Base-by-base conservation (phyloP, 1,140 invertebrate species). In the Telenomus remus region DNA sequence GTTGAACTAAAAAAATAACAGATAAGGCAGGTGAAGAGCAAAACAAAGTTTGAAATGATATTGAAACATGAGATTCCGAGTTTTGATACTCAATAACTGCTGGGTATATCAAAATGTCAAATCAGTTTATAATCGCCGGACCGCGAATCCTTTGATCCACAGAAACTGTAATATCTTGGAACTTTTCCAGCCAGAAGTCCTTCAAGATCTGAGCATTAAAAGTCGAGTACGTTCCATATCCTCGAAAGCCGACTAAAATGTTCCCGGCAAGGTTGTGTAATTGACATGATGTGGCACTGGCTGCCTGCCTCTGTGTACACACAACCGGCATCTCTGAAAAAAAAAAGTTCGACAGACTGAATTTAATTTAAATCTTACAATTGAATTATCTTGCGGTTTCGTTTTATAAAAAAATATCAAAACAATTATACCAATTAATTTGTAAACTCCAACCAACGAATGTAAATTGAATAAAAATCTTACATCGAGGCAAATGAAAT, bases 91-190 rank as follows among this genome's bases (percentile, higher is more conserved):
- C 19, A 27, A 6, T 27, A 27, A 27, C 19, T 27, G 11, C 27
- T 27, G 46, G 33, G 7, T 43, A 34, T 57, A 64, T 64, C 48
- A 59, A 64, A 64, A 65, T 59, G 60, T 56, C 56, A 63, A 72
- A 72, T 72, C 51, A 60, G 47, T 59, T 65, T 65, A 49, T 59
- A 72, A 65, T 72, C 60, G 69, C 56, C n/a, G 57, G 66, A 61
- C 48, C 50, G 47, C 44, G 55, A 65, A 73, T 73, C 70, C 61
- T 73, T 73, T 73, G 70, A 73, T 65, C 70, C 61, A 60, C 54
- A 43, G 61, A 60, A 73, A 73, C 55, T 73, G 70, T 73, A 73
- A 73, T 73, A 73, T 73, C 70, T 73, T 73, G 70, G 70, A 73
- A 73, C 70, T 65, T 65, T 73, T 73, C 70, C 70, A 73, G 70